A percentile compares a stretch with the other conserved stretches of the same genome.
Evolutionary conservation across 2,888 invertebrate species (phyloP).

Genomic region (Acanthococcus lagerstroemiae): DNA sequence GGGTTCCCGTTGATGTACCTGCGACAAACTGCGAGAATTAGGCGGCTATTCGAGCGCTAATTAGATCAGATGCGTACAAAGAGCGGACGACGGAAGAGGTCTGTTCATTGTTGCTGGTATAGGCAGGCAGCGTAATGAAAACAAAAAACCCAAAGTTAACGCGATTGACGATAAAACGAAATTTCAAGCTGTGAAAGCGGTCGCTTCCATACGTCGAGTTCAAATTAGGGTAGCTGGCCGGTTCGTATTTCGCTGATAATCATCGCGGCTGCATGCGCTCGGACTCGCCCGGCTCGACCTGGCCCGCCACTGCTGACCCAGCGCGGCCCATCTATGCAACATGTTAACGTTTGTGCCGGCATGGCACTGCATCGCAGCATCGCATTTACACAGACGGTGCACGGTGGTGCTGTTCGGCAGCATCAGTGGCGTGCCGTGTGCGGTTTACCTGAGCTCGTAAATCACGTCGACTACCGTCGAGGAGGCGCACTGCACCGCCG

Average conservation of each 20-base stretch:
- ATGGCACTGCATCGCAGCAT: no score
- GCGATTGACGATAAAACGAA: neutral
- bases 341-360: slow-evolving; percentile 10
- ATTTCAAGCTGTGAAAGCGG: slow-evolving; percentile 23
- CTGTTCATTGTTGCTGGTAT: no score
- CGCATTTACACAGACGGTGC: neutral
- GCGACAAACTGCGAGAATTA: no score
- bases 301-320: slow-evolving; percentile 12
- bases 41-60: no score
- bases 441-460: slow-evolving; percentile 18
- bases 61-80: no score
- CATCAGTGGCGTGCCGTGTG: neutral
- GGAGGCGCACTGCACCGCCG: neutral
- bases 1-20: no score
- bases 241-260: no score
- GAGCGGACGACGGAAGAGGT: no score
- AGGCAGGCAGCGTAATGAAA: neutral
- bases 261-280: slow-evolving; percentile 2
- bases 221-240: slow-evolving; percentile 22
- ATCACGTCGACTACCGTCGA: slow-evolving; percentile 8
- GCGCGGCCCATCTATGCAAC: slow-evolving; percentile 5
- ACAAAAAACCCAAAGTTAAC: neutral
- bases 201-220: slow-evolving; percentile 1
- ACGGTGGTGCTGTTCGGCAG: no score
- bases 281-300: neutral